A percentile compares a stretch with the other conserved stretches of the same genome.
phyloP scores from a whole-genome alignment of 2,888 invertebrate genomes.

The Acrocera orbiculus region DNA sequence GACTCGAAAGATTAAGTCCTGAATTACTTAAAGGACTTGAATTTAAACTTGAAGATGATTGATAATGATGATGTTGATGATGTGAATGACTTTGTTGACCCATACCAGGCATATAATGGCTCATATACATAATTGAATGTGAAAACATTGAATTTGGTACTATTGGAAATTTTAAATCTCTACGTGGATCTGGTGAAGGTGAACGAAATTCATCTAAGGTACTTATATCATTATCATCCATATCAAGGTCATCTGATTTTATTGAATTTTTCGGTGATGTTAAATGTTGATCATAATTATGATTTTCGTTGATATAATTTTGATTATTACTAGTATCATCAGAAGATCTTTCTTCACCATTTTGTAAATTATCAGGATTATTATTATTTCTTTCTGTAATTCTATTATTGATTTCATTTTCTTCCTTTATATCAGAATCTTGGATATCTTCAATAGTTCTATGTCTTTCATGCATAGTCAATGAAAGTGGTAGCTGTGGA shows the following conservation, averaged over 20 bases:
- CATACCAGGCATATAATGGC: slow-evolving; percentile 60
- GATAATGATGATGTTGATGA: slow-evolving; percentile 24
- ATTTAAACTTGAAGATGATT: slow-evolving; percentile 15
- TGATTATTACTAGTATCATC: slow-evolving; percentile 16
- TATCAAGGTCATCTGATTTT: slow-evolving; percentile 24
- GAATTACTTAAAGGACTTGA: slow-evolving; percentile 27
- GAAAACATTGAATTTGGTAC: slow-evolving; percentile 78
- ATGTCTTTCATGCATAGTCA: slow-evolving; percentile 40
- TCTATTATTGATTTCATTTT: slow-evolving; percentile 5
- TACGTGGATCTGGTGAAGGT: slow-evolving; percentile 29
- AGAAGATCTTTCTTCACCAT: slow-evolving; percentile 9
- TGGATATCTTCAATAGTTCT: slow-evolving; percentile 12
- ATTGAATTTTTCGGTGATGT: slow-evolving; percentile 15
- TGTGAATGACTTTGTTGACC: slow-evolving; percentile 32
- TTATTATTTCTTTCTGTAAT: slow-evolving; percentile 5
- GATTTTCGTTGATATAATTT: slow-evolving; percentile 17
- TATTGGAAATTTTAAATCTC: slow-evolving; percentile 60
- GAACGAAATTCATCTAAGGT: slow-evolving; percentile 27
- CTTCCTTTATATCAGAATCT: slow-evolving; percentile 7
- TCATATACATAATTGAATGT: slow-evolving; percentile 84
- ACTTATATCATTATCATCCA: slow-evolving; percentile 29
- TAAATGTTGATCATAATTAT: slow-evolving; percentile 29
- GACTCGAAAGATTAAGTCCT: slow-evolving; percentile 43
- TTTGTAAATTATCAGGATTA: slow-evolving; percentile 3
- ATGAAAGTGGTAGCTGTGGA: slow-evolving; percentile 49